Conservation (phyloP, 2,888 invertebrate genomes). For the Harpagoxenus sublaevis region DNA sequence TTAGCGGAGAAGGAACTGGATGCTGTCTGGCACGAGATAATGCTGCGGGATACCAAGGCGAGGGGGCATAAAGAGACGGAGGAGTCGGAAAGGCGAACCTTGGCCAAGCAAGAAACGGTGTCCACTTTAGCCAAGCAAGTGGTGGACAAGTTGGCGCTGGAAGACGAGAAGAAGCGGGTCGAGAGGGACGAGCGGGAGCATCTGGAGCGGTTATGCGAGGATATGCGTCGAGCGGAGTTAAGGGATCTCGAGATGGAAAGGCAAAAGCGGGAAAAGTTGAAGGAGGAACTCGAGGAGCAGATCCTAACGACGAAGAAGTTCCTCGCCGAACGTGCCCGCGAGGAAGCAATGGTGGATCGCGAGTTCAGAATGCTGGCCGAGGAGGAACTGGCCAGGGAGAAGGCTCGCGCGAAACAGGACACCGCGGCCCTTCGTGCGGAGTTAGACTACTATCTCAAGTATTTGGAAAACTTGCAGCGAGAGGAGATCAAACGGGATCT, state of each 20-base stretch:
- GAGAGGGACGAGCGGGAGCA: conserved; percentile 76
- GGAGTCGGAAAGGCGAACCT: conserved; percentile 64
- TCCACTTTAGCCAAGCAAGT: conserved; percentile 77
- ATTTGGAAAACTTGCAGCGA: conserved; percentile 75
- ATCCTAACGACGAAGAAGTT: conserved; percentile 70
- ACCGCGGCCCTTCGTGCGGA: conserved; percentile 76
- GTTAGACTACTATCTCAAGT: conserved; percentile 76
- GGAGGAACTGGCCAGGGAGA: conserved; percentile 75
- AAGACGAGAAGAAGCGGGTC: conserved; percentile 72
- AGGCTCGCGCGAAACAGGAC: conserved; percentile 59
- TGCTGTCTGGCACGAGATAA: conserved; percentile 89
- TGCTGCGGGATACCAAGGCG: conserved; percentile 88
- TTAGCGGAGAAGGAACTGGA: conserved; percentile 88
- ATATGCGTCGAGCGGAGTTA: conserved; percentile 72
- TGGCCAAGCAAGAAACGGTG: conserved; percentile 54
- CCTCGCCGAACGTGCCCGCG: conserved; percentile 73
- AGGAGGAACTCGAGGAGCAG: conserved; percentile 80
- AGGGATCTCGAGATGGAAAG: conserved; percentile 70
- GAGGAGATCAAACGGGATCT: conserved; percentile 72
- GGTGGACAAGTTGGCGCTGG: conserved; percentile 74
- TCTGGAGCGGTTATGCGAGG: conserved; percentile 71
- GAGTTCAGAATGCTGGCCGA: conserved; percentile 67
- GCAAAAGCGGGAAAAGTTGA: conserved; percentile 72
- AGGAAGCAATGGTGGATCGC: conserved; percentile 74
- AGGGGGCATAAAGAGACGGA: conserved; percentile 72